Evolutionary conservation across 2,797 vertebrate genomes (phyloP), one percentile per base, ranked within the genome.

Genomic region (Cyprinella venusta): DNA sequence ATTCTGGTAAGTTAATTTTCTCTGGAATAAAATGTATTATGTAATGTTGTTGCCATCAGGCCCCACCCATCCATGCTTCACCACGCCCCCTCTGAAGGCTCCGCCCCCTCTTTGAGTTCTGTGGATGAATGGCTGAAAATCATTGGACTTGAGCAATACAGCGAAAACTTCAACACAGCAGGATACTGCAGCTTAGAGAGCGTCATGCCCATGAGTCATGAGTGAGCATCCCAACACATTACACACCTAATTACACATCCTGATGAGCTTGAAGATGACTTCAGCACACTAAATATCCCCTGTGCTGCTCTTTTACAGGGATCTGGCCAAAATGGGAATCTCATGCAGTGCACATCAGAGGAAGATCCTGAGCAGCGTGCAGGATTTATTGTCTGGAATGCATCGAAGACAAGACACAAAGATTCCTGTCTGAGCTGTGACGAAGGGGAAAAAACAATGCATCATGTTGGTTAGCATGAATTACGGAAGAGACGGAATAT

Each of bases 121-220:
- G 97, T 99, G 77, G 94, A 96, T 3, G 97, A 98, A 90, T 99
- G 97, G 98, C 96, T 99, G 89, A 96, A 98, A 91, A 96, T 96
- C 92, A 98, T 99, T 87, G 97, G 98, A 94, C 98, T 99, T 96
- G 97, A 99, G 88, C 94, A 96, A 92, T 99, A 99, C 95, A 94
- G 95, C 88, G 97, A 99, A 92, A 99, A 98, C 95, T 99, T 99
- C 93, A 96, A 95, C 63, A 96, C 97, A 76, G 97, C 96, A 5
- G 97, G 97, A 89, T 98, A 97, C 91, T 98, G 95, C 91, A 96
- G 94, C 79, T 95, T 98, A 84, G 97, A 99, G 91, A 96, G 96
- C 30, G 95, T 99, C 89, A 95, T 98, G 89, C 96, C 97, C 93
- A 96, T 99, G 97, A 99, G 96, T 90, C 96, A 98, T 93, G 97